Percentiles rank a stretch among this genome's conserved stretches.
These are phyloP conservation scores for Arbacia lixula DNA, from an alignment of 53 echinoderm and acorn worm species.

Conservation along the genomic window DNA sequence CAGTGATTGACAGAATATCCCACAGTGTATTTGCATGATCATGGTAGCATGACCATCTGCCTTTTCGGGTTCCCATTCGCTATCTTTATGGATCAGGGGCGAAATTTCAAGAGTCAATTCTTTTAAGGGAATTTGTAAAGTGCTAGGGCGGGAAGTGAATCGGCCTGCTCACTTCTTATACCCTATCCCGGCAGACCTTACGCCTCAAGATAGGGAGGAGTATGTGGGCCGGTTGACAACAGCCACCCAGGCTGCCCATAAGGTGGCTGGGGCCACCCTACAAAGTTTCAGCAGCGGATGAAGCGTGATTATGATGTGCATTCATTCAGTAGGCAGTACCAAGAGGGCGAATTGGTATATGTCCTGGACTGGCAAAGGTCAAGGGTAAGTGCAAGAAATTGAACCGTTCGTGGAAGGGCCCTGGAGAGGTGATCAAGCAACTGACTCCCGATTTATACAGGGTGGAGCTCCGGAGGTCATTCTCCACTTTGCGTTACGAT, in stretches of 20 bases:
- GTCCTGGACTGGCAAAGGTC: constrained; percentile 30
- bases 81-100: too few relatives aligned
- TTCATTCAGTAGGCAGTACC: not conserved
- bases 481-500: constrained; percentile 51
- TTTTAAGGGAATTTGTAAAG: too few relatives aligned
- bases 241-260: not conserved
- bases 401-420: constrained; percentile 61
- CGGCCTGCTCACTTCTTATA: not conserved
- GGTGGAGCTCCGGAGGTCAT: constrained; percentile 35
- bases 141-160: not conserved
- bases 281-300: not conserved
- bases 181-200: not conserved
- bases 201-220: not conserved
- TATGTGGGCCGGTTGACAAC: not conserved
- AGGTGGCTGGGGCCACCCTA: not conserved
- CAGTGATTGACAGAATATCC: too few relatives aligned
- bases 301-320: constrained; percentile 6
- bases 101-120: too few relatives aligned
- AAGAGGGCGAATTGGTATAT: constrained; percentile 46
- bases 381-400: constrained; percentile 61
- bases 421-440: constrained; percentile 3
- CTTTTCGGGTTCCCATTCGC: too few relatives aligned
- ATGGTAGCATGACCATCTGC: too few relatives aligned
- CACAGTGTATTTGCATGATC: too few relatives aligned
- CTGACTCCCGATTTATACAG: constrained; percentile 37